Evolutionary conservation across 1,140 invertebrate genomes (phyloP), one percentile per base, ranked within the genome.

Genomic region (Ceratina japonica): DNA sequence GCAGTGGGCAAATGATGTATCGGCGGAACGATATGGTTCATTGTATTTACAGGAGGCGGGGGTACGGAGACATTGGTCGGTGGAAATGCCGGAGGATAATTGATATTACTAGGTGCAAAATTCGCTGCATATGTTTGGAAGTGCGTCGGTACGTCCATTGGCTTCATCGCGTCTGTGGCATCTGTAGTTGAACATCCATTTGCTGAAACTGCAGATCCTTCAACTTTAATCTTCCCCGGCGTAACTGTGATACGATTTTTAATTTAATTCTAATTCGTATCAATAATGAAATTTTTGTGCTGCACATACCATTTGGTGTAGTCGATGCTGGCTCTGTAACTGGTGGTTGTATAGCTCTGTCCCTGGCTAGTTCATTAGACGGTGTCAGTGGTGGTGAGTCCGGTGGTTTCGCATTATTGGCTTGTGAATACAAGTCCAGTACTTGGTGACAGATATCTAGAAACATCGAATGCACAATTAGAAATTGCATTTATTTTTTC

Each of bases 381-480:
- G 93, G 92, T 83, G 92, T 90, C 78, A 92, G 90, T 2, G 94
- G 92, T 56, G 95, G 95, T 49, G 95, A 96, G 83, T 96, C 95
- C 8, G 93, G 93, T 15, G 93, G 92, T 16, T 92, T 89, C 7
- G 90, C 80, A 74, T 93, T 93, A 76, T 94, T 93, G 58, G 95
- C 94, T 88, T 95, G 94, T 5, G 96, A 96, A 91, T 97, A 97
- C 79, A 97, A 91, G 93, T 99, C 98, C 83, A 99, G 92, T 20
- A 98, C 97, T 93, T 99, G 98, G 93, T 99, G 98, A 89, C 98
- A 99, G 84, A 99, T 98, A 93, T 98, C 98, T 96, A 89, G 54
- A 93, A 61, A 82, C 59, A 62, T 22, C 4, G 8, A 22, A 66
- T 2, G 31, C 49, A 82, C 79, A 31, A 16, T 8, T 65, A 31